Percentiles rank a stretch among this genome's conserved stretches.
These are phyloP conservation scores for Stenotaenia linearis DNA, from an alignment of 2,888 invertebrate genomes.

Conservation along the genomic window DNA sequence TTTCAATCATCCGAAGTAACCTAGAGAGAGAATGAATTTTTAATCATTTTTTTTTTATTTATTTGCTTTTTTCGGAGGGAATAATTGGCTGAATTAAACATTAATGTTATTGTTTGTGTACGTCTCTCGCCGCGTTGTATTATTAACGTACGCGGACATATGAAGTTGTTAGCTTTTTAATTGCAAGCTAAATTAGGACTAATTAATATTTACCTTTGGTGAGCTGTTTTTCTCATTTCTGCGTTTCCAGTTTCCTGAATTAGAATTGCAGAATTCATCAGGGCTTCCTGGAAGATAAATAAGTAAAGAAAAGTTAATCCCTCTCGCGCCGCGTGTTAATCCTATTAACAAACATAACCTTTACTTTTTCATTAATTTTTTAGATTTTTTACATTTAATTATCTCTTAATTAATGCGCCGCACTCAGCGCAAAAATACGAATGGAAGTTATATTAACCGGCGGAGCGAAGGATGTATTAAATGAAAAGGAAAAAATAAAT, in stretches of 20 bases:
- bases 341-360: neutral
- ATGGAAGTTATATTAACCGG: neutral
- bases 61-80: too few species aligned
- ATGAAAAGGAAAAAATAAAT: neutral
- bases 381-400: neutral
- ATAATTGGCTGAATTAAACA: too few species aligned
- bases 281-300: conserved; percentile 63
- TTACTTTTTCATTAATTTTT: neutral
- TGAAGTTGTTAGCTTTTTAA: neutral
- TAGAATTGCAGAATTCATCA: conserved; percentile 89
- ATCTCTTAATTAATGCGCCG: too few species aligned
- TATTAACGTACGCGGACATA: neutral
- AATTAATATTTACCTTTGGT: conserved; percentile 32
- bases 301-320: neutral
- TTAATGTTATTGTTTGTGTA: too few species aligned
- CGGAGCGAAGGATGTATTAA: neutral
- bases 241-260: conserved; percentile 62
- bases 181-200: neutral
- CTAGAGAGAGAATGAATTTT: conserved; percentile 47
- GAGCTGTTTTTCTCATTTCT: conserved; percentile 28
- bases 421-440: neutral
- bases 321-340: neutral
- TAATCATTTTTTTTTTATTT: too few species aligned
- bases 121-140: too few species aligned
- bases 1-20: conserved; percentile 70